These are phyloP conservation scores for Temnothorax longispinosus DNA, from an alignment of 1,140 invertebrate species.

Conservation along the genomic window DNA sequence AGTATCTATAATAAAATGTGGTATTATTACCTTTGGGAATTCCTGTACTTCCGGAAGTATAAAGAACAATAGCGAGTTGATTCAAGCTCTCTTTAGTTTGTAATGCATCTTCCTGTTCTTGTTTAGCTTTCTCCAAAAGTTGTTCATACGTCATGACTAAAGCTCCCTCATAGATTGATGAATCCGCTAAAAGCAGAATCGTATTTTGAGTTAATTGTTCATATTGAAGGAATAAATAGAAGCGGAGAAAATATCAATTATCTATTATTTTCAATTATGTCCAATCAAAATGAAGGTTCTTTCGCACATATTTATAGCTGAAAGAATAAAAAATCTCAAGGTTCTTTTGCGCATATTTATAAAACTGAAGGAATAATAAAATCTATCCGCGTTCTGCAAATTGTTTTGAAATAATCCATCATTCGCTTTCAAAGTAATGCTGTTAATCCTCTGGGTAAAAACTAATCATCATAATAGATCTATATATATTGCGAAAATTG, in stretches of 20 bases:
- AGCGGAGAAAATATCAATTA: neutral
- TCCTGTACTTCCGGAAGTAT: conserved; percentile 97
- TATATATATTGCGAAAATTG: neutral
- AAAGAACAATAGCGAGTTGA: conserved; percentile 91
- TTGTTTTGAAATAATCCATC: neutral
- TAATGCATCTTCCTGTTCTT: too few relatives aligned
- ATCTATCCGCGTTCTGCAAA: neutral
- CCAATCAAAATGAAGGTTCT: neutral
- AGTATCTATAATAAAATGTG: neutral
- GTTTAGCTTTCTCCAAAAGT: too few relatives aligned
- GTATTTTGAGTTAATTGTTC: neutral
- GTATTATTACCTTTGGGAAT: conserved; percentile 92
- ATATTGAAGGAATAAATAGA: neutral
- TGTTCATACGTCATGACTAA: too few relatives aligned
- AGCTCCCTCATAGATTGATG: too few relatives aligned
- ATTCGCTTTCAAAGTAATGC: neutral
- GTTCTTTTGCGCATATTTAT: too few relatives aligned
- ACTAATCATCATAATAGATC: neutral
- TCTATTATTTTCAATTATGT: neutral
- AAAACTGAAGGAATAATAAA: neutral
- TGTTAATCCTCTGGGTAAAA: neutral
- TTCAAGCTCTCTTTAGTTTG: too few relatives aligned
- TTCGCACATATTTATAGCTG: neutral
- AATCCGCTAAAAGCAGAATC: conserved; percentile 39
- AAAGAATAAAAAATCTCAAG: too few relatives aligned